phyloP scores from a whole-genome alignment of 2,888 invertebrate genomes.

The Zhengitettix transpicula region DNA sequence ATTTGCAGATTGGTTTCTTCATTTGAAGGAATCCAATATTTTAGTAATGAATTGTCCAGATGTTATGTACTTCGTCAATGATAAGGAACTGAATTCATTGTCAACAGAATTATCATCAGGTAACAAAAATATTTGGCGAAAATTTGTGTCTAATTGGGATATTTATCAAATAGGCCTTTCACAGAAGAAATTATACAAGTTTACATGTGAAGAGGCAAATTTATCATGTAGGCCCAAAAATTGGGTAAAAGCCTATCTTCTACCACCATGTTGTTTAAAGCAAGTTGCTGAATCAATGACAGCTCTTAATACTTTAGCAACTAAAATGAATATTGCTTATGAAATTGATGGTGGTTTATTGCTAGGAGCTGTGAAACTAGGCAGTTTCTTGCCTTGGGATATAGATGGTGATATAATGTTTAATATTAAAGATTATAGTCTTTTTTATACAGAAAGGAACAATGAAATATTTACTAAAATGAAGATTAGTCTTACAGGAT shows the following conservation, averaged over 20 bases:
- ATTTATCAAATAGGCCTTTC: conserved; percentile 9
- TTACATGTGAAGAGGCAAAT: conserved; percentile 15
- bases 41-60: conserved; percentile 19
- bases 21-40: conserved; percentile 10
- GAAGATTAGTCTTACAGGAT: conserved; percentile 4
- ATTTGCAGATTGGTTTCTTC: conserved; percentile 20
- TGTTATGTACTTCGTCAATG: conserved; percentile 18
- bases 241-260: conserved; percentile 9
- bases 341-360: conserved; percentile 20
- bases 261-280: conserved; percentile 18
- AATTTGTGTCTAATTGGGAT: conserved; percentile 11
- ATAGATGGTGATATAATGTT: conserved; percentile 20
- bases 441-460: conserved; percentile 5
- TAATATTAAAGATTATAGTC: conserved; percentile 12
- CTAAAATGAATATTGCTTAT: conserved; percentile 16
- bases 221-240: conserved; percentile 12
- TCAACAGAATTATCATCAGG: not conserved
- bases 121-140: conserved; percentile 9
- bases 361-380: conserved; percentile 22
- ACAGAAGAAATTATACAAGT: conserved; percentile 9
- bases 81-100: conserved; percentile 1
- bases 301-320: conserved; percentile 15
- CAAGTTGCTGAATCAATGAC: conserved; percentile 15
- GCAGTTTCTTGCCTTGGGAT: conserved; percentile 21
- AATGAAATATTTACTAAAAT: conserved; percentile 6